These are phyloP conservation scores for Orbicella faveolata DNA, from an alignment of 64 coral and sea anemone species.

Conservation along the genomic window DNA sequence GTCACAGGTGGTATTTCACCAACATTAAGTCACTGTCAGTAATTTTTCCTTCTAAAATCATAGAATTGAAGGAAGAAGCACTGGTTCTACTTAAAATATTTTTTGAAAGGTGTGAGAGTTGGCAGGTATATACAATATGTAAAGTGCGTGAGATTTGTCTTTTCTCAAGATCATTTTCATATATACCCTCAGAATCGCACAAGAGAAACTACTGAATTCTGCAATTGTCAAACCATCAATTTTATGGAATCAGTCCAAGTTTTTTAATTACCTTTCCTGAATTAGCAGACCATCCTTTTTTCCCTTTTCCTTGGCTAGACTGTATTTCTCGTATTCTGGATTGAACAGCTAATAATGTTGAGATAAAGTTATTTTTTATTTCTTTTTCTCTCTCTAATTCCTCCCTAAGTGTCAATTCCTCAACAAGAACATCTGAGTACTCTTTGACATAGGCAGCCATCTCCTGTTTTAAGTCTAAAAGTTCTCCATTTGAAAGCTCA, in stretches of 20 bases:
- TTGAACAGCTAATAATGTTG: conserved; percentile 87
- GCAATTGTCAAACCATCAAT: not conserved
- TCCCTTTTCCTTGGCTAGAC: conserved; percentile 68
- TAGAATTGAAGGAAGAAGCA: no score
- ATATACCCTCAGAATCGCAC: no score
- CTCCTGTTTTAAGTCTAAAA: conserved; percentile 84
- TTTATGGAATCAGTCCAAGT: no score
- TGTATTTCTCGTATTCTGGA: conserved; percentile 80
- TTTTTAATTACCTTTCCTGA: conserved; percentile 21
- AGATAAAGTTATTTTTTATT: conserved; percentile 97
- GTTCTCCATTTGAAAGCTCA: conserved; percentile 71
- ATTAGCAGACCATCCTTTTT: conserved; percentile 54
- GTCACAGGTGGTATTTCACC: no score
- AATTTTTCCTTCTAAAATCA: no score
- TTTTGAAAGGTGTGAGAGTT: no score
- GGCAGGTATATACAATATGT: no score
- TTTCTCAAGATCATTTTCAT: no score
- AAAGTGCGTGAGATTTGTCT: no score
- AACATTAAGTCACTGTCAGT: no score
- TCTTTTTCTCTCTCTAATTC: conserved; percentile 92
- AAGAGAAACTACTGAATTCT: not conserved
- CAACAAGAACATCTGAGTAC: conserved; percentile 92
- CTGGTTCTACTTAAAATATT: no score
- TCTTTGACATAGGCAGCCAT: conserved; percentile 90
- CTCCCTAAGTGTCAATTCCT: conserved; percentile 80